A percentile compares a stretch with the other conserved stretches of the same genome.
Evolutionary conservation across 2,113 vertebrate species (phyloP).

Genomic region (Daubentonia madagascariensis): DNA sequence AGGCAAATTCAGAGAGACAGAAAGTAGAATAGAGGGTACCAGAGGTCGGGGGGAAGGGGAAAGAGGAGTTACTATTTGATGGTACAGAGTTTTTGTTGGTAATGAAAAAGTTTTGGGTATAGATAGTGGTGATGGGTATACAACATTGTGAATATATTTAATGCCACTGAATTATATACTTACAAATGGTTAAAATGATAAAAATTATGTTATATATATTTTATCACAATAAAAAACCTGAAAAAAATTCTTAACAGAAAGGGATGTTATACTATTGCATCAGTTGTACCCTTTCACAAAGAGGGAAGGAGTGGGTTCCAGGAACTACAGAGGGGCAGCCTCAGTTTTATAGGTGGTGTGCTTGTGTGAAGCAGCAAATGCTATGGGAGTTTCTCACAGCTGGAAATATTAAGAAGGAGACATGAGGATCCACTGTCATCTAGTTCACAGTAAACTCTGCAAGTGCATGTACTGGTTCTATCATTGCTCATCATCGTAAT

Average conservation of each 20-base stretch:
- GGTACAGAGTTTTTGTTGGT: too few species aligned
- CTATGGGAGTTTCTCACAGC: neutral
- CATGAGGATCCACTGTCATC: neutral
- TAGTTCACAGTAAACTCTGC: neutral
- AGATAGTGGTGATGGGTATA: too few species aligned
- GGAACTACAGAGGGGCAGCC: neutral
- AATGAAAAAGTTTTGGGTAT: too few species aligned
- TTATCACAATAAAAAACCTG: neutral
- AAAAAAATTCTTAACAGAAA: neutral
- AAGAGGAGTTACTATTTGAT: too few species aligned
- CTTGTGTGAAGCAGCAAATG: neutral
- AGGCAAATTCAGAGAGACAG: too few species aligned
- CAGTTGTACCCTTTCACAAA: neutral
- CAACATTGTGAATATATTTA: too few species aligned
- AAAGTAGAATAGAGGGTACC: too few species aligned
- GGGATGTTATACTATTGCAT: neutral
- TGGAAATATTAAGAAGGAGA: neutral
- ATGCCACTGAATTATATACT: too few species aligned
- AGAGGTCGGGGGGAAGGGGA: too few species aligned
- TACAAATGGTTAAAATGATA: too few species aligned
- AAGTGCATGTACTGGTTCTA: neutral
- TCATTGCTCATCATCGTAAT: neutral
- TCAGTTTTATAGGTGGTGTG: neutral
- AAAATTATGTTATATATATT: too few species aligned
- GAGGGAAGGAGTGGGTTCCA: neutral